Base-by-base conservation (phyloP, 2,113 vertebrate genomes). In the Oryzias celebensis region DNA sequence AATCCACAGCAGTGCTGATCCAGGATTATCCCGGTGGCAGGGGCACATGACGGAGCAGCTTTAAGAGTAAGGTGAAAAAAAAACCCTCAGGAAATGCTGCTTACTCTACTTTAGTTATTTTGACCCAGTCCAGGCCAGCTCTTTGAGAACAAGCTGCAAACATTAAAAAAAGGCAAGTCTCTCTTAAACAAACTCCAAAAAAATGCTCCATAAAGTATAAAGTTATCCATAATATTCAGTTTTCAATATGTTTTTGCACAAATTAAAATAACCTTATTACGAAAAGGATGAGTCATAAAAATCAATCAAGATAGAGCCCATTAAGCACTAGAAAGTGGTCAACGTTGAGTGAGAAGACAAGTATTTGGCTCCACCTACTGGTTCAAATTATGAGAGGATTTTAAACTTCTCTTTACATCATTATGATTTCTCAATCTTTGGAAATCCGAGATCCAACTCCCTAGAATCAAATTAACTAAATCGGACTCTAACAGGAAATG, bases 1-100 rank as follows among this genome's bases (percentile, higher is more conserved):
- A 52, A 65, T 73, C 56, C 69, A 59, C 49, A 67, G 58, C 65
- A 62, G 7, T 23, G 69, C 46, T 78, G 73, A 71, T 73, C 78
- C 73, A 52, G 72, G 61, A 77, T 85, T 74, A 83, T 61, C 72
- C 70, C 45, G 18, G 41, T 68, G 55, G 63, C 45, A 26, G 15
- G 17, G 77, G 51, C 80, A 68, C 69, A 74, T 66, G 71, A 73
- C 24, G 3, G 55, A 56, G 46, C 66, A 54, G 75, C 71, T 15
- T 71, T 58, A 20, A 14, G 36, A 45, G 46, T 8, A 50, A 58
- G 10, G 48, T 43, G 56, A 12, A 36, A 36, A 36, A 51, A 64
- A 54, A 49, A 18, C 63, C 45, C 46, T 18, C 24, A 36, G 31
- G 31, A 31, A 10, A 36, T 7, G 31, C 31, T 36, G 31, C 31